These are phyloP conservation scores for Mobula birostris DNA, from an alignment of 2,113 vertebrate genomes.

Conservation along the genomic window DNA sequence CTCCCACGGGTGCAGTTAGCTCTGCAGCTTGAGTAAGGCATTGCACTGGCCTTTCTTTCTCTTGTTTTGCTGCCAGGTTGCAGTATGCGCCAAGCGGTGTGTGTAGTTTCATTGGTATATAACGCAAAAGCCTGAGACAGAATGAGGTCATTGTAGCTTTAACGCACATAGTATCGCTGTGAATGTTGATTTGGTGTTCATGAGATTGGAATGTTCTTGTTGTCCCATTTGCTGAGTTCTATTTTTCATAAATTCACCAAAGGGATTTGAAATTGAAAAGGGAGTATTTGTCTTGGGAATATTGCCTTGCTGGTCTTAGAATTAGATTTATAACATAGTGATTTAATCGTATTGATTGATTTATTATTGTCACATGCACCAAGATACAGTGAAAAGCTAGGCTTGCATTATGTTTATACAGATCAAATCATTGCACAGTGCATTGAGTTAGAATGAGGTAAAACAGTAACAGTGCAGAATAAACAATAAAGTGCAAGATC, in stretches of 20 bases:
- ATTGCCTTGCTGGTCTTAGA: neutral
- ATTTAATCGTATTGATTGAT: no score
- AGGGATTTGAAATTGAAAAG: conserved; percentile 10
- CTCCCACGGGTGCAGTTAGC: conserved; percentile 10
- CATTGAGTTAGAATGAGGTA: no score
- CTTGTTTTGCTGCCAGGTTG: neutral
- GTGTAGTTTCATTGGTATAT: neutral
- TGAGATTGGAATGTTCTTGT: neutral
- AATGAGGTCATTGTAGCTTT: conserved; percentile 14
- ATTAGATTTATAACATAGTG: no score
- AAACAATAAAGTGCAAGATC: no score
- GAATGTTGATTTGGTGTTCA: neutral
- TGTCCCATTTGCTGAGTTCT: neutral
- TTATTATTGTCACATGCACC: no score
- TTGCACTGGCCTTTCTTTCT: conserved; percentile 19
- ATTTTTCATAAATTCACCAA: conserved; percentile 4
- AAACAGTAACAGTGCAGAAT: no score
- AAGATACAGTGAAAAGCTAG: no score
- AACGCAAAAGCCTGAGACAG: neutral
- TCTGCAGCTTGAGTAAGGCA: neutral
- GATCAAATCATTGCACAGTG: no score
- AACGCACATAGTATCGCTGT: neutral
- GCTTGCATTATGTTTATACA: no score
- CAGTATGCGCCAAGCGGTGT: neutral
- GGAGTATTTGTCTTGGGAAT: neutral